Evolutionary conservation across 2,888 invertebrate species (phyloP).

Genomic region (Drosophila ustulata): DNA sequence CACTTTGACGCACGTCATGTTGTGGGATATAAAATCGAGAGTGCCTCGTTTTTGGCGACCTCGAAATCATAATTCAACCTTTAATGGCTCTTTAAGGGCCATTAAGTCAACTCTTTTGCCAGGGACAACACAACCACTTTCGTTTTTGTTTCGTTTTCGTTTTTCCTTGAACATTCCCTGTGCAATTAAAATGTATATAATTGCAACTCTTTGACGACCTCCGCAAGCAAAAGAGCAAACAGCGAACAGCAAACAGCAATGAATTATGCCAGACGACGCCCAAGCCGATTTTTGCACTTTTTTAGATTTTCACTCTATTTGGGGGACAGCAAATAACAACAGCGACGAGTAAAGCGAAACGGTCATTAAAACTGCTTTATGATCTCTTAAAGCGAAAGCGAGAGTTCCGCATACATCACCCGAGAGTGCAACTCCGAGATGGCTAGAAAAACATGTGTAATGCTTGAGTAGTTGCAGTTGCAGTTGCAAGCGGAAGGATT

Average conservation of each 20-base stretch:
- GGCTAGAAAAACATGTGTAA: constrained; percentile 55
- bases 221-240: constrained; percentile 40
- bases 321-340: constrained; percentile 37
- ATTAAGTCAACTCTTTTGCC: constrained; percentile 63
- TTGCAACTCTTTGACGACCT: constrained; percentile 77
- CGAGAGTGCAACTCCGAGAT: constrained; percentile 10
- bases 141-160: constrained; percentile 65
- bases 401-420: constrained; percentile 57
- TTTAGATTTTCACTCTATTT: constrained; percentile 72
- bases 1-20: constrained; percentile 33
- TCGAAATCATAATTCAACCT: constrained; percentile 69
- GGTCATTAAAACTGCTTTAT: constrained; percentile 72
- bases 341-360: constrained; percentile 19
- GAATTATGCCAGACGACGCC: constrained; percentile 24
- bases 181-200: constrained; percentile 71
- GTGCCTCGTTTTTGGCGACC: constrained; percentile 55
- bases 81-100: constrained; percentile 69
- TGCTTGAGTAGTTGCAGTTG: constrained; percentile 21
- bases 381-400: constrained; percentile 73
- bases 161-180: constrained; percentile 65
- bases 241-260: constrained; percentile 6
- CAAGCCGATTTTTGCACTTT: constrained; percentile 33
- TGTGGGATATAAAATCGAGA: constrained; percentile 33
- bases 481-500: constrained; percentile 66
- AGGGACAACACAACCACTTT: constrained; percentile 40